These are phyloP conservation scores for Trichopoda pennipes DNA, from an alignment of 2,888 invertebrate species.

Conservation along the genomic window DNA sequence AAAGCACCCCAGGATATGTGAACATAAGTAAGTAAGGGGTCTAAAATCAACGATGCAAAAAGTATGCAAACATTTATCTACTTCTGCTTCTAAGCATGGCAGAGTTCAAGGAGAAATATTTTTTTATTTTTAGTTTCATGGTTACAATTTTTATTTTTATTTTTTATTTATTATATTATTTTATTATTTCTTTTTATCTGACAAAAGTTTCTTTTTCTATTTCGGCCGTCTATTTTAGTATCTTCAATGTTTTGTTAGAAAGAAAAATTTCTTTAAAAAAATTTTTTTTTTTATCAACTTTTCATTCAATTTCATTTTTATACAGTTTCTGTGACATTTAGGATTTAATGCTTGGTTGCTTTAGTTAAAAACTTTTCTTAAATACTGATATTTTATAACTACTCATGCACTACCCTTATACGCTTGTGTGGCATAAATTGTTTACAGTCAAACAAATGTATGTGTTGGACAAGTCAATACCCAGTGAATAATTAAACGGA, in stretches of 20 bases:
- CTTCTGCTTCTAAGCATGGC: conserved; percentile 2
- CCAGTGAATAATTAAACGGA: not conserved
- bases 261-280: not conserved
- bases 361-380: conserved; percentile 54
- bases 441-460: not conserved
- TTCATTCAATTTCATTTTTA: conserved; percentile 23
- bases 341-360: conserved; percentile 65
- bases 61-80: conserved; percentile 43
- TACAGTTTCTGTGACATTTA: conserved; percentile 54
- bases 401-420: conserved; percentile 14
- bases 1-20: conserved; percentile 3
- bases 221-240: not conserved
- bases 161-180: conserved; percentile 17
- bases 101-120: conserved; percentile 63
- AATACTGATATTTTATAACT: conserved; percentile 34
- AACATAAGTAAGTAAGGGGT: not conserved
- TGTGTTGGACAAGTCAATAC: not conserved
- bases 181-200: not conserved
- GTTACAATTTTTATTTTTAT: conserved; percentile 48
- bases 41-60: conserved; percentile 15
- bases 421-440: conserved; percentile 5
- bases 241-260: not conserved
- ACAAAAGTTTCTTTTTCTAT: not conserved
- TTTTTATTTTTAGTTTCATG: conserved; percentile 54
- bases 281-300: not conserved